Base-by-base conservation (phyloP, 2,888 invertebrate genomes). In the Vannuccia rotundouncinata region DNA sequence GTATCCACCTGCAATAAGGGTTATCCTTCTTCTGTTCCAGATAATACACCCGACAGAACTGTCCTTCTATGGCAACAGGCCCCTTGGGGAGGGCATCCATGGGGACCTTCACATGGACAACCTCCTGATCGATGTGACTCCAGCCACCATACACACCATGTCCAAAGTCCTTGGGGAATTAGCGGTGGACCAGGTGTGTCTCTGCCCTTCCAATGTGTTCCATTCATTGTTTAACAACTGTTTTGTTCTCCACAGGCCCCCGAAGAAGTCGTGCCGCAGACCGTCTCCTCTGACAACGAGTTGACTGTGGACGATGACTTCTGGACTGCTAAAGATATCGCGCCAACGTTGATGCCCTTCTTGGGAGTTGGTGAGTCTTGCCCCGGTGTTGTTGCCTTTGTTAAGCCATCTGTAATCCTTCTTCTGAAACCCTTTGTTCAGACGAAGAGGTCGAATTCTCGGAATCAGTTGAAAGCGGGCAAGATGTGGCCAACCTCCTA, bases 61-160 rank as follows among this genome's bases (percentile, higher is more conserved):
- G 2, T 1, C 78, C n/a, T 25, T 78, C 27, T 78, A 78, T 66
- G 59, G 78, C n/a, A 78, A 78, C 60, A 30, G 66, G 27, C 78
- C 78, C 1, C 25, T 78, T 1, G 30, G 29, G 5, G 22, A 78
- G n/a, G 78, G 78, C 1, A 78, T 78, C 59, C 78, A 78, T 27
- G 78, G 78, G 5, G 59, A 27, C 30, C 66, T 78, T 1, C 59
- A 59, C 27, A 78, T 78, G 78, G 78, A 78, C 25, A 59, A 78
- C 60, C 27, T 78, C 22, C 59, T 78, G 5, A 60, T 78, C n/a
- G 29, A 78, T 29, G 66, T 78, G 25, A 78, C 78, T 1, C 78
- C 78, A 0, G 78, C 78, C 25, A 60, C 60, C 1, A 78, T 78
- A 28, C 78, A 78, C 59, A 78, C 59, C 5, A 59, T 78, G 27